A percentile compares a stretch with the other conserved stretches of the same genome.
phyloP scores from a whole-genome alignment of 2,113 vertebrate genomes.

The Prunella himalayana region DNA sequence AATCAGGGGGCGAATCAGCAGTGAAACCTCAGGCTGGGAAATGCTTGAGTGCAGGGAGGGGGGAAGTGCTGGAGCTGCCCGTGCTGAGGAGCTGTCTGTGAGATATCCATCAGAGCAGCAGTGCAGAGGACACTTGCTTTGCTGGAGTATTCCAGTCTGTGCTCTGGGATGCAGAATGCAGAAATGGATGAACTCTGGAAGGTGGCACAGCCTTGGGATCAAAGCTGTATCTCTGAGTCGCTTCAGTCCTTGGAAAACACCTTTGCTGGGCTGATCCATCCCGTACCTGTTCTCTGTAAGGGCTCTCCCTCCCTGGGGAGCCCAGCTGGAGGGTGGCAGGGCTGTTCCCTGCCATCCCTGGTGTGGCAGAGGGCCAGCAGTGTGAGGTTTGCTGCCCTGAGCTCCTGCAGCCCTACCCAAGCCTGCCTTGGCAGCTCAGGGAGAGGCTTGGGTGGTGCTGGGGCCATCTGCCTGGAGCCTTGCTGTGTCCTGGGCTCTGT shows the following conservation, averaged over 20 bases:
- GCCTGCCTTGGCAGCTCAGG: neutral
- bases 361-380: neutral
- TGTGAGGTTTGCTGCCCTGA: neutral
- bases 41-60: neutral
- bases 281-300: neutral
- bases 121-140: neutral
- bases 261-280: neutral
- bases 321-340: neutral
- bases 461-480: neutral
- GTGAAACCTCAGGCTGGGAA: neutral
- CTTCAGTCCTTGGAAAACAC: neutral
- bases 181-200: neutral
- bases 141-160: neutral
- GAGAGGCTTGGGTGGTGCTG: neutral
- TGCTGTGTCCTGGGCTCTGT: neutral
- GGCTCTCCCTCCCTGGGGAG: neutral
- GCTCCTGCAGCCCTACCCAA: neutral
- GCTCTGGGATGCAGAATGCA: neutral
- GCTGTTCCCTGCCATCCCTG: neutral
- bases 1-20: conserved; percentile 17
- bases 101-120: neutral
- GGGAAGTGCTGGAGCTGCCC: neutral
- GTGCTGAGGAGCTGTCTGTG: neutral
- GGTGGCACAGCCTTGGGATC: neutral
- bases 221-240: neutral